phyloP scores from a whole-genome alignment of 2,797 vertebrate species.

The Enteromius fasciolatus region DNA sequence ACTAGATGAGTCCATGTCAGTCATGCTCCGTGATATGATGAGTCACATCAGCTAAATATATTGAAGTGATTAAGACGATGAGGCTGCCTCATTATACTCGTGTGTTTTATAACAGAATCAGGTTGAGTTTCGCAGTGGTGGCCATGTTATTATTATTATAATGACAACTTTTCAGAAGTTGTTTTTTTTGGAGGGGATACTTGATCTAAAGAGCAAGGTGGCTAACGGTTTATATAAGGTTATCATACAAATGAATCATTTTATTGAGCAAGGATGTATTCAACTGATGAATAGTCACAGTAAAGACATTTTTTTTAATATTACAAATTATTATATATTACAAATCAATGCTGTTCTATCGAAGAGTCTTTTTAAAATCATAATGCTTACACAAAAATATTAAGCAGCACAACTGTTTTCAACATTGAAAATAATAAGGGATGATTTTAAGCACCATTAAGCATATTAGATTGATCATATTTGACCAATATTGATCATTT shows the following conservation, averaged over 20 bases:
- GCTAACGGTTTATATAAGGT: neutral
- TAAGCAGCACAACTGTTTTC: neutral
- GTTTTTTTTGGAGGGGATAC: neutral
- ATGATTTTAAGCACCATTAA: neutral
- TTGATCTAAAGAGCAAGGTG: neutral
- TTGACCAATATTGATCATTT: neutral
- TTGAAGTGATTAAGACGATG: neutral
- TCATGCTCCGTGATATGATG: slow-evolving; percentile 19
- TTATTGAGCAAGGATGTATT: neutral
- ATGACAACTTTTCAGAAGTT: neutral
- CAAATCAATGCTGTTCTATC: neutral
- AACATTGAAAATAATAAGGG: neutral
- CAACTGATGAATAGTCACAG: neutral
- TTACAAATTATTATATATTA: neutral
- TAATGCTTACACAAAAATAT: neutral
- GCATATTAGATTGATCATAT: neutral
- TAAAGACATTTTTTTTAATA: neutral
- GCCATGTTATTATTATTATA: neutral
- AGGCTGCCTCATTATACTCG: neutral
- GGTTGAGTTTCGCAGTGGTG: neutral
- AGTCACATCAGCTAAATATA: slow-evolving; percentile 10
- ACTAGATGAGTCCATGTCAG: slow-evolving; percentile 27
- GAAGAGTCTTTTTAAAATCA: neutral
- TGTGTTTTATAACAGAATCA: neutral
- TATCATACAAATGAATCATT: neutral